phyloP scores from a whole-genome alignment of 1,140 invertebrate genomes.

The Cotesia vestalis region DNA sequence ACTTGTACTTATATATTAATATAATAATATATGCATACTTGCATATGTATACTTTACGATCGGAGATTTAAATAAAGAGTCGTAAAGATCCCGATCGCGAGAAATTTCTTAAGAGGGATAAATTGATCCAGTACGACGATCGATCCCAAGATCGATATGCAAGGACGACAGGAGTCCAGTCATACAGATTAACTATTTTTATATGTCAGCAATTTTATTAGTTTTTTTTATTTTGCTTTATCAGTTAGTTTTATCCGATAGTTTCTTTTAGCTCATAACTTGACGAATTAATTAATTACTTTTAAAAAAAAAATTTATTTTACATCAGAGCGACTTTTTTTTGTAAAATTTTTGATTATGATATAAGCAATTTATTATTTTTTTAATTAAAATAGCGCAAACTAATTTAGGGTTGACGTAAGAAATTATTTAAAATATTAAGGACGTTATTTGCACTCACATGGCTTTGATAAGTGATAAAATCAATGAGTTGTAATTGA shows the following conservation, averaged over 20 bases:
- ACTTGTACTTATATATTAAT: too few species aligned
- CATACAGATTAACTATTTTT: slow-evolving; percentile 16
- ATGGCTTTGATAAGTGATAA: too few species aligned
- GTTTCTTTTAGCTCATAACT: slow-evolving; percentile 6
- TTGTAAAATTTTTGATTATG: too few species aligned
- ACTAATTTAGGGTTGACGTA: background rate
- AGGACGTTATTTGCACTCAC: too few species aligned
- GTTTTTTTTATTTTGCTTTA: slow-evolving; percentile 2
- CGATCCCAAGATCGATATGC: slow-evolving; percentile 21
- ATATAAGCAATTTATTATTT: too few species aligned
- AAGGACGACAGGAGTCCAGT: slow-evolving; percentile 15
- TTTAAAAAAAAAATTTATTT: too few species aligned
- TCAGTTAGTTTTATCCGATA: slow-evolving; percentile 15
- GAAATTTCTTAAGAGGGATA: slow-evolving; percentile 14
- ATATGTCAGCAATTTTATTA: background rate
- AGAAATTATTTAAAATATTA: too few species aligned
- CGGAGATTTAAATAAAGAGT: slow-evolving; percentile 12
- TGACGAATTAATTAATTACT: slow-evolving; percentile 27
- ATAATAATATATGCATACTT: too few species aligned
- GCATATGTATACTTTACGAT: background rate
- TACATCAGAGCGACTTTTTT: too few species aligned
- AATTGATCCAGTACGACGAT: slow-evolving; percentile 12
- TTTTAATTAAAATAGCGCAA: too few species aligned
- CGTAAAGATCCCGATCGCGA: slow-evolving; percentile 11
- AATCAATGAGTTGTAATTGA: too few species aligned